Percentiles rank a stretch among this genome's conserved stretches.
Conservation (phyloP, 2,888 invertebrate genomes). For the Callinectes sapidus region DNA sequence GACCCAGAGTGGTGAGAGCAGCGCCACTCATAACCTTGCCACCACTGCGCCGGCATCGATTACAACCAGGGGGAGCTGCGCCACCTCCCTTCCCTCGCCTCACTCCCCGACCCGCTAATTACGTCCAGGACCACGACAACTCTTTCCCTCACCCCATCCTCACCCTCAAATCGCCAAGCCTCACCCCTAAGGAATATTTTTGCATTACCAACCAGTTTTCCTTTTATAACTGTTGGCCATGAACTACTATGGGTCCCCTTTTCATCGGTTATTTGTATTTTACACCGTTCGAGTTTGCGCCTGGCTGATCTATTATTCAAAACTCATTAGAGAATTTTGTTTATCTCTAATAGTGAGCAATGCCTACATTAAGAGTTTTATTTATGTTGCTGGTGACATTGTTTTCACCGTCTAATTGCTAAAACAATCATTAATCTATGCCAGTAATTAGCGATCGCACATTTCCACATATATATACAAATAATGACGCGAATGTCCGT, state of each 20-base stretch:
- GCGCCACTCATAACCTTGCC: conserved; percentile 30
- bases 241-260: not conserved
- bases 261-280: not conserved
- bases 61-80: conserved; percentile 14
- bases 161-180: not conserved
- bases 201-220: not conserved
- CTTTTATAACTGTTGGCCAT: not conserved
- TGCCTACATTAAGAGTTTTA: not conserved
- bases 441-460: not conserved
- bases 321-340: not conserved
- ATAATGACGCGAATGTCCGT: not conserved
- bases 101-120: conserved; percentile 25
- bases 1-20: not conserved
- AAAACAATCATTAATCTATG: not conserved
- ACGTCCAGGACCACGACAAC: conserved; percentile 28
- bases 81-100: conserved; percentile 1
- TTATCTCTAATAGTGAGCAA: not conserved
- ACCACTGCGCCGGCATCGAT: conserved; percentile 10
- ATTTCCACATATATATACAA: not conserved
- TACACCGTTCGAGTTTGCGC: not conserved
- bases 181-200: not conserved
- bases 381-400: not conserved
- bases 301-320: not conserved
- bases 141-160: not conserved
- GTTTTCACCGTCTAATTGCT: not conserved